Evolutionary conservation across 2,888 invertebrate species (phyloP).

Genomic region (Tubulanus polymorphus): DNA sequence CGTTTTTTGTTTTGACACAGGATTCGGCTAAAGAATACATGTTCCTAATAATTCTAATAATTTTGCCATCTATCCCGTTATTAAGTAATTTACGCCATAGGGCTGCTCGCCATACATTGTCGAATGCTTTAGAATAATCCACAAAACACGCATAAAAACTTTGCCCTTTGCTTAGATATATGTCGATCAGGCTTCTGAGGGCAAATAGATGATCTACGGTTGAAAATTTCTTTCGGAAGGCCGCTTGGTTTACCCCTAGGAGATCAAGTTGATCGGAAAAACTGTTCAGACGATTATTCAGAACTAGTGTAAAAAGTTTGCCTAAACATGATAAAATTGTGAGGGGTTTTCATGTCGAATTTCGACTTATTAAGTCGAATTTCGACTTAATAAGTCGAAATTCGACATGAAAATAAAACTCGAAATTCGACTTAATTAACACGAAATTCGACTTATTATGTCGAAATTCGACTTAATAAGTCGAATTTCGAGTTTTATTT

Average conservation of each 20-base stretch:
- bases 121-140: constrained; percentile 5
- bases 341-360: too few relatives aligned
- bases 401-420: too few relatives aligned
- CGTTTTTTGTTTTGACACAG: background rate
- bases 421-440: too few relatives aligned
- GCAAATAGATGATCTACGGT: background rate
- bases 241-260: background rate
- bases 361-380: too few relatives aligned
- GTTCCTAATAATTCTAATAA: background rate
- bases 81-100: background rate
- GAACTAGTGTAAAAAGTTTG: too few relatives aligned
- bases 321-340: too few relatives aligned
- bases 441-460: too few relatives aligned
- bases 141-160: background rate
- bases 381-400: too few relatives aligned
- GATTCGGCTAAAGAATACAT: background rate
- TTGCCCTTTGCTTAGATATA: background rate
- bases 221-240: background rate
- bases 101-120: background rate
- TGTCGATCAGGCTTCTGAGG: background rate
- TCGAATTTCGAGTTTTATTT: too few relatives aligned
- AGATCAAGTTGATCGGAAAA: too few relatives aligned
- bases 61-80: constrained; percentile 3
- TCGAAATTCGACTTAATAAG: too few relatives aligned
- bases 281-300: too few relatives aligned